phyloP scores from a whole-genome alignment of 2,888 invertebrate genomes.

The Hydrotaea cyrtoneurina region DNA sequence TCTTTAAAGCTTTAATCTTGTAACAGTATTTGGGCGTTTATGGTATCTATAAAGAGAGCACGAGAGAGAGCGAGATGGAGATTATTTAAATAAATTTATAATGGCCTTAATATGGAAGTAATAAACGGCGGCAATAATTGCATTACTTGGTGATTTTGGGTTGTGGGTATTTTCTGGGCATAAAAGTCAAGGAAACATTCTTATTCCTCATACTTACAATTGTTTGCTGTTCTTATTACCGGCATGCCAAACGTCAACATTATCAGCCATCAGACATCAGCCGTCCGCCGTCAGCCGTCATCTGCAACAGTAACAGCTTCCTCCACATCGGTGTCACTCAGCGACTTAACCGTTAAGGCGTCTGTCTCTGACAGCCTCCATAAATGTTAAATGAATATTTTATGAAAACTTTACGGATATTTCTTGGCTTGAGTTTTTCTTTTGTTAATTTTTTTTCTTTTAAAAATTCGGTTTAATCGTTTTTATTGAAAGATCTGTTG shows the following conservation, averaged over 20 bases:
- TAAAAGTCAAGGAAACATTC: neutral
- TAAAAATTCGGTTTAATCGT: neutral
- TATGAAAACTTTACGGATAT: neutral
- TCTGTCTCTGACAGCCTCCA: neutral
- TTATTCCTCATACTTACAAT: neutral
- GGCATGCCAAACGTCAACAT: neutral
- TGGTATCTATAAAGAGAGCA: too few relatives aligned
- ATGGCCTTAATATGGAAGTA: conserved; percentile 10
- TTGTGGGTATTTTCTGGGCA: too few relatives aligned
- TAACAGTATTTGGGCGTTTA: too few relatives aligned
- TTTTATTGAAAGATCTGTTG: neutral
- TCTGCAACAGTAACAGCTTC: too few relatives aligned
- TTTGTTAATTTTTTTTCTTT: neutral
- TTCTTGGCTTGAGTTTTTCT: neutral
- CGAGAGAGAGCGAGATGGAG: neutral
- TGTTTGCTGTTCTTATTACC: neutral
- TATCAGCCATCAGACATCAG: neutral
- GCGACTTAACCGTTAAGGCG: neutral
- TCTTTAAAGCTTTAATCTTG: neutral
- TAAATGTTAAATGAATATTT: conserved; percentile 6
- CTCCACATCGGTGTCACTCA: too few relatives aligned
- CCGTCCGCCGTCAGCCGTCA: neutral
- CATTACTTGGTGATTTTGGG: neutral
- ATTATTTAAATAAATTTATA: conserved; percentile 15
- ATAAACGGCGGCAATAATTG: neutral